phyloP scores from a whole-genome alignment of 2,888 invertebrate genomes.

The Nycteola revayana region DNA sequence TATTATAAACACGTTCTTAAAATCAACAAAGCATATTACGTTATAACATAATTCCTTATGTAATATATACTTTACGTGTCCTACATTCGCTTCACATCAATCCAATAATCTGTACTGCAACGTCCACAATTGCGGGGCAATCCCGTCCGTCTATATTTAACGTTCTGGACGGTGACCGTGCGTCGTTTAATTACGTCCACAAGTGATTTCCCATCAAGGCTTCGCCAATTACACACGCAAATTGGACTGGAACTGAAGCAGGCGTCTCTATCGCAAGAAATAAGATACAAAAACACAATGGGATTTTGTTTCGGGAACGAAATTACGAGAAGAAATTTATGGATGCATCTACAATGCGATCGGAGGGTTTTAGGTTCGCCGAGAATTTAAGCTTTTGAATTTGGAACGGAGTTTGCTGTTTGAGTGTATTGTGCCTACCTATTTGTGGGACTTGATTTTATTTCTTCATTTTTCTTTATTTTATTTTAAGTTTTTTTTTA shows the following conservation, averaged over 20 bases:
- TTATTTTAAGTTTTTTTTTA: no score
- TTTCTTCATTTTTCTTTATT: no score
- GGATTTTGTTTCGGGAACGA: slow-evolving; percentile 6
- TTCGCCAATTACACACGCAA: slow-evolving; percentile 49
- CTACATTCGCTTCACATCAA: no score
- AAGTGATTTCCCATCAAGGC: slow-evolving; percentile 51
- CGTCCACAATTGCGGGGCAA: no score
- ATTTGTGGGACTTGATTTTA: no score
- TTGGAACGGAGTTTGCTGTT: no score
- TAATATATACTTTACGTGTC: no score
- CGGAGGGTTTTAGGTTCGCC: neutral
- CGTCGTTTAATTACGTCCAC: slow-evolving; percentile 52
- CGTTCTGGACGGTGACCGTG: slow-evolving; percentile 10
- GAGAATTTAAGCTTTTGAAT: neutral
- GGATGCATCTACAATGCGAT: neutral
- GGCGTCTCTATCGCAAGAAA: slow-evolving; percentile 11
- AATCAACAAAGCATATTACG: no score
- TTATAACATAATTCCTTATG: no score
- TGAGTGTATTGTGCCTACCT: no score
- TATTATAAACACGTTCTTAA: no score
- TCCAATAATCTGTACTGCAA: no score
- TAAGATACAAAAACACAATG: slow-evolving; percentile 5
- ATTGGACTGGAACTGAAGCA: slow-evolving; percentile 39
- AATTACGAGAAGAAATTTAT: neutral
- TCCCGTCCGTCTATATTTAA: slow-evolving; percentile 3